Conservation (phyloP, 2,113 vertebrate species). For the Pomatorhinus ruficollis region DNA sequence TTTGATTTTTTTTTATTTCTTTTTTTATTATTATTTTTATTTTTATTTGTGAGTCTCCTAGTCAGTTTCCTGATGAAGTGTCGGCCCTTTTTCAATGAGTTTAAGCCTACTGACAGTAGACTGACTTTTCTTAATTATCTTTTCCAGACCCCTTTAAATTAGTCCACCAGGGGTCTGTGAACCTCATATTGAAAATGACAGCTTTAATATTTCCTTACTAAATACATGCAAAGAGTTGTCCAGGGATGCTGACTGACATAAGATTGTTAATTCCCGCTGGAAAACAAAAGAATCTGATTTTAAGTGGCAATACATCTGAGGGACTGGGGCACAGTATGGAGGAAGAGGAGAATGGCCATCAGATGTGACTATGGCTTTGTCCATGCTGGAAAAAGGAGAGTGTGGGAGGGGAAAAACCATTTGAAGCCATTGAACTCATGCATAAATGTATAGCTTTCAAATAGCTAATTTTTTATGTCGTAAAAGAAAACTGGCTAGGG, state of each 20-base stretch:
- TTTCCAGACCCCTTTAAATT: constrained; percentile 49
- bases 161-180: constrained; percentile 21
- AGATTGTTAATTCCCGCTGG: neutral
- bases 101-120: constrained; percentile 22
- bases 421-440: constrained; percentile 20
- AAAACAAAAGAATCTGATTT: constrained; percentile 2
- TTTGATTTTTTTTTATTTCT: neutral
- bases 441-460: constrained; percentile 58
- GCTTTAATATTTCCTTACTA: constrained; percentile 49
- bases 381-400: neutral
- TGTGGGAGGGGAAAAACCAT: neutral
- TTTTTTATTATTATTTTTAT: too few species aligned
- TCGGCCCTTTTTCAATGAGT: neutral
- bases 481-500: constrained; percentile 51
- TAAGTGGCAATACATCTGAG: neutral
- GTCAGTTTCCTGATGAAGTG: neutral
- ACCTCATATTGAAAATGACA: constrained; percentile 49
- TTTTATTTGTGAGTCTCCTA: neutral
- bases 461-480: constrained; percentile 50
- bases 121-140: constrained; percentile 56
- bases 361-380: neutral
- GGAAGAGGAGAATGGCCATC: neutral
- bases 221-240: constrained; percentile 21
- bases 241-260: neutral
- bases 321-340: neutral